Base-by-base conservation (phyloP, 1,140 invertebrate genomes). In the Macrobrachium nipponense region DNA sequence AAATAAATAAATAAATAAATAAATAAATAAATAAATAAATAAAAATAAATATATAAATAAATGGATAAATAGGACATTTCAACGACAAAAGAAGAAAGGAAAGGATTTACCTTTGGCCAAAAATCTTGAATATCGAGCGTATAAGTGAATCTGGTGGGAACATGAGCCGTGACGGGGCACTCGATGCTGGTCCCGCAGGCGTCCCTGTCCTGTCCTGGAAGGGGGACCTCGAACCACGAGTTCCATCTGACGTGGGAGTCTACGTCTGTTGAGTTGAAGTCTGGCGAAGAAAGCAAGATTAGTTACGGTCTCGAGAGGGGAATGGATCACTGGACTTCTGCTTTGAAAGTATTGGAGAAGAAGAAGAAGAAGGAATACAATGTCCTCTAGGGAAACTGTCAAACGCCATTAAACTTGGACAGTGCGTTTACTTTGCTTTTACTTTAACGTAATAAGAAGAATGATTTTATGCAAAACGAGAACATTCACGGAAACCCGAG, bases 181-280 rank as follows among this genome's bases (percentile, higher is more conserved):
- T 36, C 0, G 12, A 86, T 64, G 17, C 61, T 60, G 7, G 17
- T 64, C 5, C 72, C 70, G 73, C 88, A 89, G 4, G 85, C 88
- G 36, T 89, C 85, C 2, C 80, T 60, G 43, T 59, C 23, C 64
- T 89, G 88, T 10, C 61, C 77, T 15, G 88, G 88, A 44, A 89
- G 78, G 0, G 85, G 88, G 14, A 89, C 77, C 61, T 89, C 83
- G 23, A 87, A 73, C 76, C 77, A 89, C 8, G 80, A 82, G 78
- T 89, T 89, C 88, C 88, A 89, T 14, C 83, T 60, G 17, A 84
- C 88, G 77, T 87, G 70, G 0, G 88, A 89, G 66, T 89, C 86
- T 10, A 89, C 88, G 17, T 83, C 78, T 14, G 81, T 87, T 12
- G 85, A 72, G 78, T 89, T 89, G 11, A 70, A 64, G 5, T 89